Evolutionary conservation across 2,888 invertebrate species (phyloP), one percentile per base, ranked within the genome.

Genomic region (Meteorus cinctellus): DNA sequence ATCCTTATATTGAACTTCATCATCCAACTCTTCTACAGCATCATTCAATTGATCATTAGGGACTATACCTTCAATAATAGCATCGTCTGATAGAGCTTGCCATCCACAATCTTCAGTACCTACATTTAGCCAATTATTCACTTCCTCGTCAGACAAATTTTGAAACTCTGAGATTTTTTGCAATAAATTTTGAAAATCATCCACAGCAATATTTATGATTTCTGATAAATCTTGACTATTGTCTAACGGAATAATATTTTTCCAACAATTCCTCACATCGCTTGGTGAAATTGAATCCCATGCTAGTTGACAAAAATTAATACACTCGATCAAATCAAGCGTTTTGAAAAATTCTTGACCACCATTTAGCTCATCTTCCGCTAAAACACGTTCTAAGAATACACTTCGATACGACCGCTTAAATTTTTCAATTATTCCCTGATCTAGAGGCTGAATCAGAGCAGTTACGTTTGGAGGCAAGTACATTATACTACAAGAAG

Each of bases 381-480:
- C n/a, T n/a, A n/a, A 48, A 62, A 74, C 48, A 8, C 63, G 55
- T 27, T 41, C 10, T 31, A 74, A 41, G 27, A 75, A 75, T 59
- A 60, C 59, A 36, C 62, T 72, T 41, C 66, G 63, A 29, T 78
- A 78, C 12, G 65, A 34, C n/a, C 60, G 24, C 24, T 76, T 76
- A 2, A 74, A 66, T 5, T 24, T 31, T n/a, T 78, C 72, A 55
- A 74, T 71, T 3, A 78, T 72, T 3, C 72, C 74, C 29, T 76
- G 74, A 4, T 76, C 74, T 24, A 74, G 51, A 2, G 74, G 78
- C 59, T 78, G 78, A 31, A 71, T 74, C 16, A 72, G 24, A 10
- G 67, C 59, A 16, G 65, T 55, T 16, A 59, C 69, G 27, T 68
- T 75, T 3, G 67, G 45, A n/a, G 72, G 68, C 14, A 75, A 63